Evolutionary conservation across 2,888 invertebrate genomes (phyloP).

Genomic region (Pandemis corylana): DNA sequence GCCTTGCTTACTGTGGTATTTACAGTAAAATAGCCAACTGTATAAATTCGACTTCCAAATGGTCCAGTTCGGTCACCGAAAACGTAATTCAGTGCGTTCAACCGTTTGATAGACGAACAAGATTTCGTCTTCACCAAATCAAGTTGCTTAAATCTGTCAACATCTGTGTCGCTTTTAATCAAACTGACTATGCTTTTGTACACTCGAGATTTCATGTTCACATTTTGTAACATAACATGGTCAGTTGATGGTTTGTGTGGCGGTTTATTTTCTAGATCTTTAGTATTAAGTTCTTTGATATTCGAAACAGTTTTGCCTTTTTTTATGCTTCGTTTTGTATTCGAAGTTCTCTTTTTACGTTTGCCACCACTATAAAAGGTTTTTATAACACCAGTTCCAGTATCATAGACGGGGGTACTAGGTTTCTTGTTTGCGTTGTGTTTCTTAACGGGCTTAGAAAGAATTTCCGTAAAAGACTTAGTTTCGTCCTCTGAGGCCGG

Average conservation of each 20-base stretch:
- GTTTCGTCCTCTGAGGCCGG: slow-evolving; percentile 45
- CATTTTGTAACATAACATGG: slow-evolving; percentile 27
- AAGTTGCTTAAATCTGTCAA: slow-evolving; percentile 47
- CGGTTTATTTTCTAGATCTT: neutral
- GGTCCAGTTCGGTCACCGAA: slow-evolving; percentile 57
- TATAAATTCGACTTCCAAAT: slow-evolving; percentile 63
- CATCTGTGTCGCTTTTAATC: slow-evolving; percentile 56
- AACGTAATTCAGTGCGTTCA: slow-evolving; percentile 65
- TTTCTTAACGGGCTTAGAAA: neutral
- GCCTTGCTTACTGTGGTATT: slow-evolving; percentile 50
- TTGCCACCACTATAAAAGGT: slow-evolving; percentile 54
- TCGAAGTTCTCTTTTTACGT: slow-evolving; percentile 38
- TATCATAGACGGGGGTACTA: slow-evolving; percentile 38
- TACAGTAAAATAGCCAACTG: slow-evolving; percentile 71
- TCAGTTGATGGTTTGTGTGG: neutral
- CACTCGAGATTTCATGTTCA: neutral
- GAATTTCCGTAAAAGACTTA: slow-evolving; percentile 40
- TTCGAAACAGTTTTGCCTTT: slow-evolving; percentile 1
- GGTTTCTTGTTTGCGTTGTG: slow-evolving; percentile 34
- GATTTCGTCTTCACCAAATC: slow-evolving; percentile 58
- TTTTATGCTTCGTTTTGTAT: slow-evolving; percentile 2
- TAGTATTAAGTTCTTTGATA: neutral
- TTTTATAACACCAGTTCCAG: slow-evolving; percentile 55
- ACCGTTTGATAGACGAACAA: slow-evolving; percentile 52
- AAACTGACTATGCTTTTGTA: slow-evolving; percentile 44